Percentiles rank a stretch among this genome's conserved stretches.
phyloP scores from a whole-genome alignment of 1,140 invertebrate species.

The Penaeus japonicus region DNA sequence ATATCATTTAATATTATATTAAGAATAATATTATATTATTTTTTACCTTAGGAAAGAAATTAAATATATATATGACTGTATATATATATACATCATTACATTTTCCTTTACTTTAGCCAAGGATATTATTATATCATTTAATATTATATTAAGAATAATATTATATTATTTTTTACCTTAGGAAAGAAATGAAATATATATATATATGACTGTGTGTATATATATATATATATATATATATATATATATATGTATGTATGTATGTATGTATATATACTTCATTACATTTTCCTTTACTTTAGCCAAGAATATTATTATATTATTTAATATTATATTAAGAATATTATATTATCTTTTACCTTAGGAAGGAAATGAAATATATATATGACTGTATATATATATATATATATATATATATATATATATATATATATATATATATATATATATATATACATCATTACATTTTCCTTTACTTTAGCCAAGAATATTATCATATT shows the following conservation, averaged over 20 bases:
- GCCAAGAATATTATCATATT: no score
- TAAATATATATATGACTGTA: neutral
- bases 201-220: neutral
- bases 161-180: neutral
- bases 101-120: neutral
- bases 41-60: no score
- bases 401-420: conserved; percentile 6
- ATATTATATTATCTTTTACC: no score
- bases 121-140: no score
- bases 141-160: no score
- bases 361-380: no score
- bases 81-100: neutral
- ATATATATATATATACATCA: neutral
- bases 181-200: conserved; percentile 15
- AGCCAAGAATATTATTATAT: no score
- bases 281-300: no score
- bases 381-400: neutral
- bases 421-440: neutral
- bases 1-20: no score
- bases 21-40: no score
- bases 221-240: conserved; percentile 6
- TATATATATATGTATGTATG: neutral
- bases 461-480: no score
- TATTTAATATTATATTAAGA: no score
- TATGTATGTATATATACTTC: neutral